These are phyloP conservation scores for Muscicapa adusta DNA, from an alignment of 2,113 vertebrate genomes.

Conservation along the genomic window DNA sequence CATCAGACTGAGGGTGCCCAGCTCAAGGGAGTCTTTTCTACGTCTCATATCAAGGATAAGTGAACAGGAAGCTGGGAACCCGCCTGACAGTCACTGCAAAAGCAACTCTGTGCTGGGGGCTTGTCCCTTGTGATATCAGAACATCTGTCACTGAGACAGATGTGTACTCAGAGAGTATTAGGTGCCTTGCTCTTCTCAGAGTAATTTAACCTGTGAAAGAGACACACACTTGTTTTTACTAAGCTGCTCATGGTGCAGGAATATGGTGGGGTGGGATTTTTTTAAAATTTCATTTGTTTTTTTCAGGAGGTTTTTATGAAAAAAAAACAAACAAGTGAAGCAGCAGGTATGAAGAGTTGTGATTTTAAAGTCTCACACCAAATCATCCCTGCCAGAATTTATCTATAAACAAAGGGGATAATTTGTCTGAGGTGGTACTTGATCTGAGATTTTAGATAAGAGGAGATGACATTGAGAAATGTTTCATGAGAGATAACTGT, in stretches of 20 bases:
- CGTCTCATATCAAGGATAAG: background rate
- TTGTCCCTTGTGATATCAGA: background rate
- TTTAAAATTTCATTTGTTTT: background rate
- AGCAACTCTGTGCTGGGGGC: background rate
- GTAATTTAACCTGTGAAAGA: background rate
- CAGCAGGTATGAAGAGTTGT: background rate
- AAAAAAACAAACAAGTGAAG: background rate
- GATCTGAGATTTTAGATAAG: background rate
- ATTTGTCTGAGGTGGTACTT: background rate
- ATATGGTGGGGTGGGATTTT: fast-evolving
- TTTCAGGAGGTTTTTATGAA: background rate
- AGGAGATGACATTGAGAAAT: background rate
- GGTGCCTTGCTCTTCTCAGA: background rate
- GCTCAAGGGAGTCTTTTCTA: background rate
- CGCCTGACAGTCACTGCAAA: background rate
- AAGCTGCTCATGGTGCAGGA: background rate
- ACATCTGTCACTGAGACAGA: background rate
- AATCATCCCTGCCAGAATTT: background rate
- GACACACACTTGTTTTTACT: background rate
- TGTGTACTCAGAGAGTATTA: background rate
- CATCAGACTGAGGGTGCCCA: background rate
- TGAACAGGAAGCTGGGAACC: background rate
- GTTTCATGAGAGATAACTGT: background rate
- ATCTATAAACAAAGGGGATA: background rate
- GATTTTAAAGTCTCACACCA: background rate